Percentiles rank a stretch among this genome's conserved stretches.
Evolutionary conservation across 2,888 invertebrate species (phyloP).

Genomic region (Molorchus minor): DNA sequence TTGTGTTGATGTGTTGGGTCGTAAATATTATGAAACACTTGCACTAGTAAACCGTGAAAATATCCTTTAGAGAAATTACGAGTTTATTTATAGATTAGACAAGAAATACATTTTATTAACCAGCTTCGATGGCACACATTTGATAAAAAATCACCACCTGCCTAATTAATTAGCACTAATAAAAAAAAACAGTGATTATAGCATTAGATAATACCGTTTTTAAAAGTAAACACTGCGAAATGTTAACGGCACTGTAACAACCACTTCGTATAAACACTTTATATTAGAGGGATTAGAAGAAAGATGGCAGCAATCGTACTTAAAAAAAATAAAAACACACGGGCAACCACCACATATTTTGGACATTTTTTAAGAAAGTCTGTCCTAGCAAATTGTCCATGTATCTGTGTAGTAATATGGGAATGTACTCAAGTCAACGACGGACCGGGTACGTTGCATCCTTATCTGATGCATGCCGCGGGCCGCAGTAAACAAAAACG

Average conservation of each 20-base stretch:
- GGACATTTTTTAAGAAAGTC: slow-evolving; percentile 61
- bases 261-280: slow-evolving; percentile 16
- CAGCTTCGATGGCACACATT: slow-evolving; percentile 6
- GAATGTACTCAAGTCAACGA: slow-evolving; percentile 50
- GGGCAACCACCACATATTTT: slow-evolving; percentile 54
- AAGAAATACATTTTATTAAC: slow-evolving; percentile 2
- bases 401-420: slow-evolving; percentile 61
- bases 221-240: slow-evolving; percentile 19
- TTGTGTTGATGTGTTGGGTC: slow-evolving; percentile 3
- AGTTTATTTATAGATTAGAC: slow-evolving; percentile 12
- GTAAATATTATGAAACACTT: slow-evolving; percentile 24
- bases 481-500: slow-evolving; percentile 45
- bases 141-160: slow-evolving; percentile 20
- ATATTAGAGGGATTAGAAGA: background rate
- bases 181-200: background rate
- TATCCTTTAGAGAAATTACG: background rate
- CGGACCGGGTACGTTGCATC: slow-evolving; percentile 34
- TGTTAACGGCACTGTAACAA: slow-evolving; percentile 11
- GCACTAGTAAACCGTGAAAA: slow-evolving; percentile 13
- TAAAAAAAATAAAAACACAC: slow-evolving; percentile 35
- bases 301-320: background rate
- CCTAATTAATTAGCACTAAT: slow-evolving; percentile 14
- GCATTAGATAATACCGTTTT: slow-evolving; percentile 14
- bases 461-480: slow-evolving; percentile 35
- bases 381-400: slow-evolving; percentile 60